Base-by-base conservation (phyloP, 2,888 invertebrate genomes). In the Thumatha senex region DNA sequence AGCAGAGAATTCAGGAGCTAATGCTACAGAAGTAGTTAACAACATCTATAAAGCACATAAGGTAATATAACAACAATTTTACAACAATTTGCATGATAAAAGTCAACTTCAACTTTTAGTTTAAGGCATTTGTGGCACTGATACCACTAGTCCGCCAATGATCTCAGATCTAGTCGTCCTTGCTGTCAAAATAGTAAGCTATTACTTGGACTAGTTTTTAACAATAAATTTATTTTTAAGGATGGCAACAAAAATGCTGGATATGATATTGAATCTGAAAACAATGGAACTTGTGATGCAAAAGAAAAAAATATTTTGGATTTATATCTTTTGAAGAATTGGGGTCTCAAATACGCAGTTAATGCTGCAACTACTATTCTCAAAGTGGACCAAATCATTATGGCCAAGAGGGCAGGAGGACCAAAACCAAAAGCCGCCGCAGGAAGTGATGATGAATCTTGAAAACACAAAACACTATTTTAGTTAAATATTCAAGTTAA, bases 371-470 rank as follows among this genome's bases (percentile, higher is more conserved):
- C 96, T 56, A 98, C 98, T 0, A 96, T 99, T 63, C 93, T 99
- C 29, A 95, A 96, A 82, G 97, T 99, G 24, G 98, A 99, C 89
- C 98, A 99, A 91, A 99, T 99, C 66, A 99, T 99, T 63, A 98
- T 99, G 98, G 98, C 99, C 0, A 99, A 99, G 90, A 94, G 96
- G 70, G 98, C 98, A 12, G 99, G 99, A 40, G 99, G 99, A 40
- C 98, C 98, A 0, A 98, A 98, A 84, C 94, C 96, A 1, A 93
- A 94, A 71, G 94, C 93, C 55, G 89, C 88, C 10, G 93, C 93
- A 8, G 90, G 91, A 67, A 94, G 95, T 72, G 96, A 96, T 81
- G 96, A 96, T 71, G 96, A 96, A 79, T 94, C 93, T 75, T 94
- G 93, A 84, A 9, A 43, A 38, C 48, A 43, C 18, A 12, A 47